Base-by-base conservation (phyloP, 2,113 vertebrate species). In the Trochalopteron elliotii region DNA sequence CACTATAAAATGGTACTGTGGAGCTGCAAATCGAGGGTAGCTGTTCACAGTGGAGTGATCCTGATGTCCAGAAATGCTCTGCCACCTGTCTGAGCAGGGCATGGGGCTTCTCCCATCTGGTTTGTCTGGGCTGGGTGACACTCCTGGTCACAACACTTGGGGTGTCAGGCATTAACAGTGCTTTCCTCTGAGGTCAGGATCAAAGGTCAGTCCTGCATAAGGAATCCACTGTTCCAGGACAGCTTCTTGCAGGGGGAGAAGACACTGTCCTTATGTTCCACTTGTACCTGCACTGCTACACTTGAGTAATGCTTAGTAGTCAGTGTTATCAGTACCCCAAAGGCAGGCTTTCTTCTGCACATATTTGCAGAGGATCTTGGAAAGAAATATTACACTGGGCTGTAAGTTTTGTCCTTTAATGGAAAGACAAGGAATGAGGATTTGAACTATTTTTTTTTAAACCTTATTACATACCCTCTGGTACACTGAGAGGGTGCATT, bases 391-490 rank as follows among this genome's bases (percentile, higher is more conserved):
- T 67, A 35, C 45, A n/a, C 39, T 22, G 39, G 39, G 72, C 70
- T 92, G 30, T n/a, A 77, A 90, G 59, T 89, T 92, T 90, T 95
- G 39, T 93, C 94, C 91, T 96, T 93, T 95, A 90, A 96, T 95
- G 90, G 83, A 88, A 88, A 95, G 33, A 92, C 84, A 81, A 39
- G n/a, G 50, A 92, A 70, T 53, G 42, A 63, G 61, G 71, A 68
- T 90, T 90, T 59, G 63, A 89, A 53, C 10, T 44, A 15, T 18
- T 16, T 19, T 63, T 86, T 82, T 76, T 90, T 35, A 19, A 95
- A 59, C 20, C 27, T 79, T 40, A n/a, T 71, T 85, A 56, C 42
- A 50, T 52, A 37, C 18, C 39, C 65, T 61, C 20, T 91, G 53
- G 15, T 87, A 69, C 67, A 45, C 50, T n/a, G 88, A 70, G 20